Evolutionary conservation across 2,888 invertebrate species (phyloP).

Genomic region (Ganaspis brasiliensis): DNA sequence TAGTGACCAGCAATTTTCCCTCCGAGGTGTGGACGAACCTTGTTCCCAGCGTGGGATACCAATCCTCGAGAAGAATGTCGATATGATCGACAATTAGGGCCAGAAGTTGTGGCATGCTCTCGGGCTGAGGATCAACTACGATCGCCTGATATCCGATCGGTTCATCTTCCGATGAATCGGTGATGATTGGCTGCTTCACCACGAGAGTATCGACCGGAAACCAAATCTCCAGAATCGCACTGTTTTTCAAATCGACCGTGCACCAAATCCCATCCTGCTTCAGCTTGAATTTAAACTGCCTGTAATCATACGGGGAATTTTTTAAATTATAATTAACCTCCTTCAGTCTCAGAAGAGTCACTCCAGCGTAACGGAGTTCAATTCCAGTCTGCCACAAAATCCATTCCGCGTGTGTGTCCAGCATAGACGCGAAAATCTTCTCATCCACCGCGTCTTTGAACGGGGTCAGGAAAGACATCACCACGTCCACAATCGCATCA

Average conservation of each 20-base stretch:
- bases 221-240: constrained; percentile 92
- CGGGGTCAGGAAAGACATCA: constrained; percentile 87
- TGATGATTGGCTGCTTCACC: constrained; percentile 81
- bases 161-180: constrained; percentile 81
- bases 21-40: constrained; percentile 99
- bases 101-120: constrained; percentile 90
- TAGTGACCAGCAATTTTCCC: constrained; percentile 95
- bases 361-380: constrained; percentile 91
- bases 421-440: constrained; percentile 83
- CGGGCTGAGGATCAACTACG: constrained; percentile 89
- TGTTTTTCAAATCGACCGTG: constrained; percentile 89
- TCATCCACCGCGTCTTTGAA: constrained; percentile 88
- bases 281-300: constrained; percentile 85
- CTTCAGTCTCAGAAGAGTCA: constrained; percentile 90
- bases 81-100: constrained; percentile 97
- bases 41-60: constrained; percentile 98
- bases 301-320: constrained; percentile 82
- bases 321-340: constrained; percentile 86
- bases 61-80: constrained; percentile 97
- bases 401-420: constrained; percentile 92
- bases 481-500: constrained; percentile 90
- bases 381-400: constrained; percentile 96
- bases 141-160: constrained; percentile 85
- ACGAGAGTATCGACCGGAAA: constrained; percentile 88
- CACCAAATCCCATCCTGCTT: constrained; percentile 94